Conservation (phyloP, 2,113 vertebrate species). For the Corythoichthys haematopterus region DNA sequence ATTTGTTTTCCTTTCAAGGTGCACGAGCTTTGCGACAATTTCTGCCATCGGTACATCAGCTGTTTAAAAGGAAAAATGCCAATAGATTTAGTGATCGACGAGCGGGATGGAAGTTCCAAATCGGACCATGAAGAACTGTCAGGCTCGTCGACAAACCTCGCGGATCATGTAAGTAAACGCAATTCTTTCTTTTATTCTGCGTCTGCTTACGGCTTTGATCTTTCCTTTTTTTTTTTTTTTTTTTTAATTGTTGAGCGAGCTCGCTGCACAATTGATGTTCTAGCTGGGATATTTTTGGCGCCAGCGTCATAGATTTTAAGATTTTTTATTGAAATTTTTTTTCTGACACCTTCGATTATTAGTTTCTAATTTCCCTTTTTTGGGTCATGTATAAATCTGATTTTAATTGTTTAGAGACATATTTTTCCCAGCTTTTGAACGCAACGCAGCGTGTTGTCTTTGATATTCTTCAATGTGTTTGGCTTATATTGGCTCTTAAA, state of each 20-base stretch:
- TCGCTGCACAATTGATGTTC: too few species aligned
- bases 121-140: conserved; percentile 99
- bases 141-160: conserved; percentile 97
- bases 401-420: not conserved
- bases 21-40: conserved; percentile 99
- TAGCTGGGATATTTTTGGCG: too few species aligned
- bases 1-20: conserved; percentile 77
- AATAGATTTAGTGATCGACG: conserved; percentile 98
- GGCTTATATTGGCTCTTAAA: conserved; percentile 2
- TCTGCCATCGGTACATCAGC: conserved; percentile 99
- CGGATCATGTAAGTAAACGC: conserved; percentile 92
- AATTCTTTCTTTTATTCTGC: conserved; percentile 15
- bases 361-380: too few species aligned
- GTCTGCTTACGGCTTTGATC: not conserved
- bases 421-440: not conserved
- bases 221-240: too few species aligned
- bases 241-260: too few species aligned
- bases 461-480: not conserved
- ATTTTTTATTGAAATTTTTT: too few species aligned
- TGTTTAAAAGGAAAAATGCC: conserved; percentile 99
- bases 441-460: not conserved
- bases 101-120: conserved; percentile 97
- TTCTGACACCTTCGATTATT: too few species aligned
- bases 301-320: too few species aligned
- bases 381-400: not conserved